Percentiles rank a stretch among this genome's conserved stretches.
These are phyloP conservation scores for Macrotrachela quadricornifera DNA, from an alignment of 1,140 invertebrate genomes.

Conservation along the genomic window DNA sequence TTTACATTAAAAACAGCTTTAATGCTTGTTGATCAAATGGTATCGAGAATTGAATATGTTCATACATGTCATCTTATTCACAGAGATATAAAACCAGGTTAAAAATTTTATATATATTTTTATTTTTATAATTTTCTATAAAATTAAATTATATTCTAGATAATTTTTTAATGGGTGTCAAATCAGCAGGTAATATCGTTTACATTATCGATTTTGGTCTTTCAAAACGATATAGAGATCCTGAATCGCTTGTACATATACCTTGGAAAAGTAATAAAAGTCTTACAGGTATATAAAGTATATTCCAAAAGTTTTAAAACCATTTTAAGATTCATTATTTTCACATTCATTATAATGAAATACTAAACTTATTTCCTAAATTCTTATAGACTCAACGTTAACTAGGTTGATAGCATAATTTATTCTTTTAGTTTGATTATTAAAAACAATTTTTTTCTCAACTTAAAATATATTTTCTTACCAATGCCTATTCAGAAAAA, in stretches of 20 bases:
- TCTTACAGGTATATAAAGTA: neutral
- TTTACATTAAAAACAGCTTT: neutral
- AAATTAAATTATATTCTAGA: neutral
- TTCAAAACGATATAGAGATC: constrained; percentile 25
- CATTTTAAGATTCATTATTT: too few species aligned
- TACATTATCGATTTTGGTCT: neutral
- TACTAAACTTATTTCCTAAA: too few species aligned
- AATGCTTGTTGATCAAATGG: neutral
- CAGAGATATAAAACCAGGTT: neutral
- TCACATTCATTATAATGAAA: too few species aligned
- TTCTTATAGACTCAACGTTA: too few species aligned
- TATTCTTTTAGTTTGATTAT: too few species aligned
- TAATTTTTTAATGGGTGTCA: constrained; percentile 73
- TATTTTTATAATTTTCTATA: too few species aligned
- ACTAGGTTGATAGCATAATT: too few species aligned
- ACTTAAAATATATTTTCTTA: too few species aligned
- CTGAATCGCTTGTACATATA: constrained; percentile 15
- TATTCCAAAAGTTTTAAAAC: too few species aligned
- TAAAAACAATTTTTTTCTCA: too few species aligned
- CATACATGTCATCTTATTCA: neutral
- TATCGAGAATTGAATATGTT: neutral
- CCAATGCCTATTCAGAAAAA: too few species aligned
- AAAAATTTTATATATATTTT: too few species aligned
- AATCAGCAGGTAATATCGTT: constrained; percentile 39
- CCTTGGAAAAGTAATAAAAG: constrained; percentile 4